Evolutionary conservation across 2,888 invertebrate species (phyloP).

Genomic region (Lydus trimaculatus): DNA sequence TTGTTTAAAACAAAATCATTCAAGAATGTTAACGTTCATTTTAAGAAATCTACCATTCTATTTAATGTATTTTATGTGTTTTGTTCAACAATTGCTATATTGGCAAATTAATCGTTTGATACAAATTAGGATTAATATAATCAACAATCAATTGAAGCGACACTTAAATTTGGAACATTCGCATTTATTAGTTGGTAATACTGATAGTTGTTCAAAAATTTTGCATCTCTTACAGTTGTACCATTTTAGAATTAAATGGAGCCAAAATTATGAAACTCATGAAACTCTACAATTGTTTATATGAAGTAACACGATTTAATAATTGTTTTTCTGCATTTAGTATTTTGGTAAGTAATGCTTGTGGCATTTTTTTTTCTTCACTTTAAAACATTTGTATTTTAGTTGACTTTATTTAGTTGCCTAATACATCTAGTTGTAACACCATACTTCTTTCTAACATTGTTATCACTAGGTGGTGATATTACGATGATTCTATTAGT

Average conservation of each 20-base stretch:
- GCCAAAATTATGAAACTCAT: conserved; percentile 6
- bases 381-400: neutral
- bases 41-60: conserved; percentile 14
- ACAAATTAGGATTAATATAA: neutral
- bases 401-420: conserved; percentile 18
- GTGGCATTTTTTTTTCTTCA: neutral
- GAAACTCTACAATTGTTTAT: conserved; percentile 15
- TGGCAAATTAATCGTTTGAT: conserved; percentile 19
- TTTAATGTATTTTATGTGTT: conserved; percentile 19
- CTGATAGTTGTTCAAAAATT: too few relatives aligned
- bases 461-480: conserved; percentile 11
- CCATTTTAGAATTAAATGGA: conserved; percentile 4
- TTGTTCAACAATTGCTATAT: conserved; percentile 18
- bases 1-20: conserved; percentile 8
- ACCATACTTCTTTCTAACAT: conserved; percentile 15
- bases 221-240: too few relatives aligned
- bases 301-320: conserved; percentile 1
- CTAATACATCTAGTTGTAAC: conserved; percentile 16
- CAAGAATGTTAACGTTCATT: conserved; percentile 11
- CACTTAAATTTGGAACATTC: neutral
- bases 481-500: conserved; percentile 15
- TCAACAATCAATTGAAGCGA: neutral
- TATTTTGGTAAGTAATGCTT: conserved; percentile 12
- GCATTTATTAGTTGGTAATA: neutral
- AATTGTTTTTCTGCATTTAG: conserved; percentile 14